A percentile compares a stretch with the other conserved stretches of the same genome.
Conservation (phyloP, 1,140 invertebrate species). For the Agrilus planipennis region DNA sequence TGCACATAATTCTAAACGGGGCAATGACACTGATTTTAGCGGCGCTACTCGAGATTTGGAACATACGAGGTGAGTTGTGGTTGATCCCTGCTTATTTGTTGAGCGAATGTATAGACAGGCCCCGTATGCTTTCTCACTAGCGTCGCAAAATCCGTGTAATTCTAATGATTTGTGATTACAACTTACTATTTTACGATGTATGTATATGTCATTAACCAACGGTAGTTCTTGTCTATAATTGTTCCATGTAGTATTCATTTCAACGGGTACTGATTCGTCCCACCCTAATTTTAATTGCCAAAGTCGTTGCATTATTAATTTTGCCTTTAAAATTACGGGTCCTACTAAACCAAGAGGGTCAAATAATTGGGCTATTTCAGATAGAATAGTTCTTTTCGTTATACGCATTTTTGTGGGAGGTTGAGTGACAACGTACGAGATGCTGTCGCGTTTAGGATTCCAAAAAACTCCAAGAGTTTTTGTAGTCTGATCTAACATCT, state of each 20-base stretch:
- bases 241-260: no score
- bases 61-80: constrained; percentile 21
- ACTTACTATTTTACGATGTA: background rate
- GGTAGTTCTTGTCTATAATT: no score
- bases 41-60: constrained; percentile 35
- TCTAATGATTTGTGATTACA: constrained; percentile 12
- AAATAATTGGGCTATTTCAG: constrained; percentile 21
- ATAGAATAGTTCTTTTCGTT: constrained; percentile 23
- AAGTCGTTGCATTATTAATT: constrained; percentile 27
- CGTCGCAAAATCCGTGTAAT: constrained; percentile 32
- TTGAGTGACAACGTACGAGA: no score
- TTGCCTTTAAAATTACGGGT: constrained; percentile 21
- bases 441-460: no score
- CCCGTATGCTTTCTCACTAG: constrained; percentile 25
- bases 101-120: constrained; percentile 26
- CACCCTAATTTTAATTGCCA: constrained; percentile 24
- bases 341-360: constrained; percentile 29
- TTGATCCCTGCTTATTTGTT: background rate
- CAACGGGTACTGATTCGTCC: no score
- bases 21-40: constrained; percentile 32
- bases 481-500: background rate
- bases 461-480: constrained; percentile 1
- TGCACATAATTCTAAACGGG: constrained; percentile 35
- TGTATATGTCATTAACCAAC: no score
- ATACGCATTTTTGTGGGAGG: background rate